Conservation (phyloP, 53 echinoderm and acorn worm genomes). For the Hippasteria phrygiana region DNA sequence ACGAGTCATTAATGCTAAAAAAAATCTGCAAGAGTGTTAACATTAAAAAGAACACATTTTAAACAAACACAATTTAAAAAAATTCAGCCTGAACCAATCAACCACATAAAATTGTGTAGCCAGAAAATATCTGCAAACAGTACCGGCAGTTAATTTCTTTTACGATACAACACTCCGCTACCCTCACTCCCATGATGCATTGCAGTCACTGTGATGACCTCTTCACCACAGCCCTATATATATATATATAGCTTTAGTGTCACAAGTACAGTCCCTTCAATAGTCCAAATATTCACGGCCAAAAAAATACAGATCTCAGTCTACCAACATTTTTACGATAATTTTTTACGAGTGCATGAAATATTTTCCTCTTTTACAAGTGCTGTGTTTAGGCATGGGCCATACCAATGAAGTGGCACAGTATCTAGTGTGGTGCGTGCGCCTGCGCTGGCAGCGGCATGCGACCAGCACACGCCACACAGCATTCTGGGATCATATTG, state of each 20-base stretch:
- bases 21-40: too few relatives aligned
- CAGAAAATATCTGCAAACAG: too few relatives aligned
- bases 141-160: too few relatives aligned
- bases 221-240: too few relatives aligned
- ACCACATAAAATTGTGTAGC: too few relatives aligned
- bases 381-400: neutral
- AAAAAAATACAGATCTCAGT: neutral
- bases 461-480: conserved; percentile 49
- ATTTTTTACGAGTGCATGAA: neutral
- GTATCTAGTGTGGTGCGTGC: neutral
- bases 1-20: too few relatives aligned
- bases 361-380: neutral
- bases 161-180: too few relatives aligned
- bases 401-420: neutral
- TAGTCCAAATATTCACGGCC: neutral
- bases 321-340: conserved; percentile 8
- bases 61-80: too few relatives aligned
- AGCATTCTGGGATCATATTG: conserved; percentile 26
- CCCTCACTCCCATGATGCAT: too few relatives aligned
- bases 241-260: neutral
- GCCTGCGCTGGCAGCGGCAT: conserved; percentile 10
- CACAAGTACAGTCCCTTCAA: neutral
- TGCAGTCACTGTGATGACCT: too few relatives aligned
- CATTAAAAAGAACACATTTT: too few relatives aligned
- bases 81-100: too few relatives aligned